A percentile compares a stretch with the other conserved stretches of the same genome.
These are phyloP conservation scores for Phrynocephalus versicolor DNA, from an alignment of 2,113 vertebrate species.

Conservation along the genomic window DNA sequence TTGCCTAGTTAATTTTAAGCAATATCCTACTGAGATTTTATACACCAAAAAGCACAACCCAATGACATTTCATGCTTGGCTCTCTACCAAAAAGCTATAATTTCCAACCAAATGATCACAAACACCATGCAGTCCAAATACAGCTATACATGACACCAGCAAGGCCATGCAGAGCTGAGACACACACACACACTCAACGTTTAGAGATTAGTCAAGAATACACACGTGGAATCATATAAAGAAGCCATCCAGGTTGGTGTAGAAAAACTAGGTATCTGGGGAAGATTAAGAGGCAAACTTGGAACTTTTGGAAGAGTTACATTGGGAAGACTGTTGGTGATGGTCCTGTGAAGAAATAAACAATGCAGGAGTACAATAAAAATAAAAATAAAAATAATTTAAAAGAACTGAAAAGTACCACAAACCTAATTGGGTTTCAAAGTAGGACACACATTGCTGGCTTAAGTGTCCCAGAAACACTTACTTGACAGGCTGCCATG, in stretches of 20 bases:
- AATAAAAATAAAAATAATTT: constrained; percentile 74
- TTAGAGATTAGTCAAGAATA: constrained; percentile 78
- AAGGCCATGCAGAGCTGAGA: constrained; percentile 82
- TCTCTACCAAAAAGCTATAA: constrained; percentile 63
- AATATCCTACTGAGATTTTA: constrained; percentile 43
- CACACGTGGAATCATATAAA: constrained; percentile 95
- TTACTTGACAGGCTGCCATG: constrained; percentile 98
- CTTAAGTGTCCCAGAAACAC: constrained; percentile 45
- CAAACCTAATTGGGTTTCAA: constrained; percentile 57
- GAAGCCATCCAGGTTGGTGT: constrained; percentile 94
- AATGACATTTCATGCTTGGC: constrained; percentile 70
- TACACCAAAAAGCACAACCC: constrained; percentile 54
- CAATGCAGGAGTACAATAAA: constrained; percentile 79
- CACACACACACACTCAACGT: constrained; percentile 56
- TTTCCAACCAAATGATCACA: constrained; percentile 60
- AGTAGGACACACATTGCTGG: constrained; percentile 34
- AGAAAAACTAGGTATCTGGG: constrained; percentile 95
- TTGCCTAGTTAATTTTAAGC: constrained; percentile 46
- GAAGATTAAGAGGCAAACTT: constrained; percentile 93
- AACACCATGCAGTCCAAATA: constrained; percentile 78
- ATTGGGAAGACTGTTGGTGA: constrained; percentile 95
- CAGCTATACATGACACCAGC: constrained; percentile 74
- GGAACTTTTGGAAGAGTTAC: constrained; percentile 97
- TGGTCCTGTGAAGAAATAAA: constrained; percentile 88
- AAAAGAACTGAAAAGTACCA: constrained; percentile 57